These are phyloP conservation scores for Apogon hyalosoma DNA, from an alignment of 2,797 vertebrate species.

Conservation along the genomic window DNA sequence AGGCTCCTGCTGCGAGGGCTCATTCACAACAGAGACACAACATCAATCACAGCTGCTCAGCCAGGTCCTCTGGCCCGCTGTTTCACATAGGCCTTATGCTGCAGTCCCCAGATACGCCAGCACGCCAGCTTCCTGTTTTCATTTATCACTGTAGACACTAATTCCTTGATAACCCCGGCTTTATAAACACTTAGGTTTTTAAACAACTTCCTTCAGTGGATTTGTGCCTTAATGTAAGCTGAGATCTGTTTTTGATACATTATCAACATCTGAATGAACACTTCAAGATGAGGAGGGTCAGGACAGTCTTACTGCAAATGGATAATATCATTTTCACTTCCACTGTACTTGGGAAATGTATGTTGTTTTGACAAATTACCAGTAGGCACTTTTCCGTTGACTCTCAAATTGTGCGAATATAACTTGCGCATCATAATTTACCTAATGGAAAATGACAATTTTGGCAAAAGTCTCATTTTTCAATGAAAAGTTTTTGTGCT, in stretches of 20 bases:
- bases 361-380: background rate
- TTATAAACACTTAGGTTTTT: conserved; percentile 35
- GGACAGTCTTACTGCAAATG: background rate
- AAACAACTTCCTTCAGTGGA: conserved; percentile 24
- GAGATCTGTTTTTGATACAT: conserved; percentile 4
- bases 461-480: too few relatives aligned
- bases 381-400: too few relatives aligned
- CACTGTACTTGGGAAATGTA: background rate
- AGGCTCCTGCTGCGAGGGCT: conserved; percentile 73
- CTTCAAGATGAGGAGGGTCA: background rate
- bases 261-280: background rate
- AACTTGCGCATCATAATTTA: too few relatives aligned
- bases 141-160: conserved; percentile 56
- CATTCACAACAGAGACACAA: conserved; percentile 71
- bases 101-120: conserved; percentile 56
- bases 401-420: too few relatives aligned
- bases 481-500: too few relatives aligned
- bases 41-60: conserved; percentile 75
- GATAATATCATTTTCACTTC: background rate
- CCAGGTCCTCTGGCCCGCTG: conserved; percentile 52
- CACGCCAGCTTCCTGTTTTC: conserved; percentile 35
- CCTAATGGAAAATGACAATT: too few relatives aligned
- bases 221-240: conserved; percentile 19
- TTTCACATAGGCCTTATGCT: conserved; percentile 50
- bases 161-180: conserved; percentile 45